Base-by-base conservation (phyloP, 64 coral and sea anemone genomes). In the Pachyseris speciosa region DNA sequence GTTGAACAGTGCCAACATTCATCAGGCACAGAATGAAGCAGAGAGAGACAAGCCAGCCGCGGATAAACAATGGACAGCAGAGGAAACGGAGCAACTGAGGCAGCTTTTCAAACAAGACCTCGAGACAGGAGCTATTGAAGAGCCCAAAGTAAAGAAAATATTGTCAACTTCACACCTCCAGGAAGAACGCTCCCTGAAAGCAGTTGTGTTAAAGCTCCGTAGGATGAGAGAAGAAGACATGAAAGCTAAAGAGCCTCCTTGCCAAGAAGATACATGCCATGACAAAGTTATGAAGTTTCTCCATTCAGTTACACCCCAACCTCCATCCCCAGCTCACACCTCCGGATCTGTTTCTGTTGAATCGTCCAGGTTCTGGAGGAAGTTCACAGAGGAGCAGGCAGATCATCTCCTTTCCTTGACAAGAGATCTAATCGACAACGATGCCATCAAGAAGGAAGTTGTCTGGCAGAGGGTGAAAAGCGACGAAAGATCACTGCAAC, bases 31-130 rank as follows among this genome's bases (percentile, higher is more conserved):
- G 49, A 33, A 67, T 85, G 67, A 85, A 34, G 28, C 27, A 19
- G 40, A 86, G 65, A 11, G 59, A 30, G 66, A 8, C 26, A 51
- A 70, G 38, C 60, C 43, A 51, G 52, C 22, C 44, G 37, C 65
- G 26, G 57, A 32, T 58, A 74, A 63, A 64, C 51, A 42, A 49
- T 84, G 89, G 79, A 84, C 65, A 37, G 34, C 11, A 26, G 66
- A 91, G 4, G 89, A 91, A 84, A 72, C 65, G 83, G 65, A 73
- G 63, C 65, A 81, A 38, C 49, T 91, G 36, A 83, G 80, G 52
- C 27, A 73, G 24, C 59, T 91, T 31, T 91, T 91, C 20, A 49
- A 49, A 69, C 7, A 74, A 50, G 88, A 91, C 39, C 2, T 91
- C 32, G 20, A 91, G 61, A 80, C 88, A 45, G 88, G 88, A 20